Evolutionary conservation across 1,140 invertebrate genomes (phyloP).

Genomic region (Nomia melanderi): DNA sequence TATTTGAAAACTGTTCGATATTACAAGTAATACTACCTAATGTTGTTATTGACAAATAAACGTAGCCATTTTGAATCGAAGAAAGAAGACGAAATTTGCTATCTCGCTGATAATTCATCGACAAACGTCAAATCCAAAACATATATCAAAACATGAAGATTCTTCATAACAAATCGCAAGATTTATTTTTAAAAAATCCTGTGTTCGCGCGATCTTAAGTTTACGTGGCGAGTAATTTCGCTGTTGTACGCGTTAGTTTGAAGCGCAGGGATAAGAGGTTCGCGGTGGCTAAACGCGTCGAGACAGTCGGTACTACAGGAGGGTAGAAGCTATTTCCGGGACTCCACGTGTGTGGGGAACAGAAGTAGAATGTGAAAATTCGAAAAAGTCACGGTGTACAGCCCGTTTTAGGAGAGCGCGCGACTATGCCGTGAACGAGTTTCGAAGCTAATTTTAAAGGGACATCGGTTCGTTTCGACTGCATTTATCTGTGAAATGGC

Average conservation of each 20-base stretch:
- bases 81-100: too few relatives aligned
- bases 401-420: background rate
- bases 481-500: too few relatives aligned
- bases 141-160: too few relatives aligned
- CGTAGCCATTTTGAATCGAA: too few relatives aligned
- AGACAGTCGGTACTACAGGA: slow-evolving; percentile 7
- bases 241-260: background rate
- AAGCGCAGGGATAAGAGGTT: slow-evolving; percentile 9
- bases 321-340: slow-evolving; percentile 45
- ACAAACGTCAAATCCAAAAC: too few relatives aligned
- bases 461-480: too few relatives aligned
- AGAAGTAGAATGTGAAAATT: slow-evolving; percentile 47
- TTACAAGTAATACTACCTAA: too few relatives aligned
- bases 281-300: slow-evolving; percentile 13
- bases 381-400: slow-evolving; percentile 29
- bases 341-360: slow-evolving; percentile 30
- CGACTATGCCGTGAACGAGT: background rate
- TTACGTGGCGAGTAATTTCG: background rate
- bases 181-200: too few relatives aligned
- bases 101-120: too few relatives aligned
- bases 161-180: too few relatives aligned
- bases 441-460: background rate
- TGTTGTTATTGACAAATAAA: too few relatives aligned
- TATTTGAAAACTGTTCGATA: too few relatives aligned
- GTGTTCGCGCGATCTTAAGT: background rate